Evolutionary conservation across 2,113 vertebrate species (phyloP).

Genomic region (Zosterops japonicus): DNA sequence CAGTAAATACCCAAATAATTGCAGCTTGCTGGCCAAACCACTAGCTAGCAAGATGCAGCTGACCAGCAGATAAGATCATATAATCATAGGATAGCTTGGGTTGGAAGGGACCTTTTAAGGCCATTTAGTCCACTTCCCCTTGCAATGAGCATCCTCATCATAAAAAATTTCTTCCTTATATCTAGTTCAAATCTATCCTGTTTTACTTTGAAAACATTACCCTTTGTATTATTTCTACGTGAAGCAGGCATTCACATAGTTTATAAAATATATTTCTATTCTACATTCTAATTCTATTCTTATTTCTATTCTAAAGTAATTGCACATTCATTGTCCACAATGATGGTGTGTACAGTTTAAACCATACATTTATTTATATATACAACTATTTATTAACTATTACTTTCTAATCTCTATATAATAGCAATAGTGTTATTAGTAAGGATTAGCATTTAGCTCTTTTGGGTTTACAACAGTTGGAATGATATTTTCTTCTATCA

Average conservation of each 20-base stretch:
- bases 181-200: not conserved
- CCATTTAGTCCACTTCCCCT: not conserved
- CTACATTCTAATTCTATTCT: not conserved
- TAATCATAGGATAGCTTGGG: not conserved
- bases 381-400: not conserved
- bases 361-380: not conserved
- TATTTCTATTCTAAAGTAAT: not conserved
- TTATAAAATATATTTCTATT: not conserved
- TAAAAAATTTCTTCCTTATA: not conserved
- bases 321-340: not conserved
- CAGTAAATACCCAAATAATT: not conserved
- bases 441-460: not conserved
- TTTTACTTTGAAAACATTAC: not conserved
- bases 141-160: fast-evolving
- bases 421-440: not conserved
- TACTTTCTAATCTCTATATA: not conserved
- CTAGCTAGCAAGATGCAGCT: not conserved
- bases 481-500: not conserved
- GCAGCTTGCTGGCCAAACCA: not conserved
- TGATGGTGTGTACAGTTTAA: not conserved
- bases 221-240: not conserved
- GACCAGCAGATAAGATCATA: not conserved
- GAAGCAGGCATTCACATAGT: not conserved
- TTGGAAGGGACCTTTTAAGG: not conserved
- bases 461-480: not conserved